Percentiles rank a stretch among this genome's conserved stretches.
Evolutionary conservation across 2,113 vertebrate species (phyloP).

Genomic region (Macquaria australasica): DNA sequence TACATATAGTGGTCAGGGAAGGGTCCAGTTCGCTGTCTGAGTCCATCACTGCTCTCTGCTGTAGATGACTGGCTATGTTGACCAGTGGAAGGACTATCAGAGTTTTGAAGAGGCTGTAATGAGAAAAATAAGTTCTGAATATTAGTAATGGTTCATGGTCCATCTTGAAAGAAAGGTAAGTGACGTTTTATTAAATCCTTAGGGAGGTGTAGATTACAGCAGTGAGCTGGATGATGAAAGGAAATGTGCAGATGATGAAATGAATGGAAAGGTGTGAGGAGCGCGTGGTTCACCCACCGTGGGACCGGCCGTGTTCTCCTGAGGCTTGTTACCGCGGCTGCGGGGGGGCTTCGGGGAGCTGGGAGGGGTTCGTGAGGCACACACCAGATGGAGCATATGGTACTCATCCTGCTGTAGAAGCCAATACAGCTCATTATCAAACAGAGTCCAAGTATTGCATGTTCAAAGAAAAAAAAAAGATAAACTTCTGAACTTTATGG

Average conservation of each 20-base stretch:
- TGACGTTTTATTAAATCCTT: background rate
- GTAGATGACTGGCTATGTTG: slow-evolving; percentile 49
- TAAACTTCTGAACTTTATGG: background rate
- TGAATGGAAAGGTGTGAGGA: slow-evolving; percentile 51
- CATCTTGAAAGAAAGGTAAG: background rate
- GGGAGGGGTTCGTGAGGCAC: slow-evolving; percentile 80
- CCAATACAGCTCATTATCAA: slow-evolving; percentile 43
- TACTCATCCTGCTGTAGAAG: slow-evolving; percentile 84
- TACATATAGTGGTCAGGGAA: slow-evolving; percentile 70
- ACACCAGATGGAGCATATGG: slow-evolving; percentile 87
- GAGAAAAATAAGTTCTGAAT: background rate
- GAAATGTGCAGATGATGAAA: slow-evolving; percentile 68
- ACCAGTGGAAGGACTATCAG: slow-evolving; percentile 31
- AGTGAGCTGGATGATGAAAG: slow-evolving; percentile 67
- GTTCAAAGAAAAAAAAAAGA: background rate
- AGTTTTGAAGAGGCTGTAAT: slow-evolving; percentile 54
- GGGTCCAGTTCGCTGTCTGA: slow-evolving; percentile 62
- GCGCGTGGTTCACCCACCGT: slow-evolving; percentile 53
- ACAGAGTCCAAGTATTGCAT: slow-evolving; percentile 8
- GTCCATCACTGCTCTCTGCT: slow-evolving; percentile 62
- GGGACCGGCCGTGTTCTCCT: slow-evolving; percentile 53
- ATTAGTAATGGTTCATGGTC: background rate
- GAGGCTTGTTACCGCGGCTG: slow-evolving; percentile 68
- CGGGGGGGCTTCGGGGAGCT: slow-evolving; percentile 78
- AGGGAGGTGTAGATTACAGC: slow-evolving; percentile 20